phyloP scores from a whole-genome alignment of 2,888 invertebrate species.

The Orthosia cruda region DNA sequence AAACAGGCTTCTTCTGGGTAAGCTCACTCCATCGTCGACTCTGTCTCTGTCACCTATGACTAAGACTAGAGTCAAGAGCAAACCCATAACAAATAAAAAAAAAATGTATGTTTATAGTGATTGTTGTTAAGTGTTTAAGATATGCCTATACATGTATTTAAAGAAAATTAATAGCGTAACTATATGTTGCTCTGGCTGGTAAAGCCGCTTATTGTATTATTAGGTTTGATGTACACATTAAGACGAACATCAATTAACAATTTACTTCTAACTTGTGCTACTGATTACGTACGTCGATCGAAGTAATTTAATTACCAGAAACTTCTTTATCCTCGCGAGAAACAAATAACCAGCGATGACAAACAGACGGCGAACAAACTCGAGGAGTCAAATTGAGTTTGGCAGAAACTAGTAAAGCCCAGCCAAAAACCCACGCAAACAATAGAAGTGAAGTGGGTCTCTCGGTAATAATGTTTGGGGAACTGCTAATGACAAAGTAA shows the following conservation, averaged over 20 bases:
- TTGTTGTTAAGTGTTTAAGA: no score
- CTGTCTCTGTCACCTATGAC: no score
- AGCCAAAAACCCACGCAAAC: conserved; percentile 29
- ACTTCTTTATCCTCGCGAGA: conserved; percentile 23
- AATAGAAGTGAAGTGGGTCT: conserved; percentile 18
- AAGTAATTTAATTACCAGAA: conserved; percentile 50
- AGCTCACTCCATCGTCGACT: no score
- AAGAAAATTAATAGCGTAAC: no score
- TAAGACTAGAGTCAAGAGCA: no score
- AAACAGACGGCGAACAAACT: conserved; percentile 50
- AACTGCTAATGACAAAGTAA: conserved; percentile 3
- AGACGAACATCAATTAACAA: conserved; percentile 15
- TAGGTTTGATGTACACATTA: neutral
- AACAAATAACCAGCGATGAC: conserved; percentile 30
- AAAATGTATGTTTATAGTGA: no score
- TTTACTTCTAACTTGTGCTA: conserved; percentile 12
- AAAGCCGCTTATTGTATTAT: neutral
- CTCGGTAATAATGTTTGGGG: neutral
- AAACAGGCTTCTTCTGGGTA: no score
- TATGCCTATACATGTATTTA: no score
- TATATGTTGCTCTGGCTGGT: no score
- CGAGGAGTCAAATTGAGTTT: conserved; percentile 58
- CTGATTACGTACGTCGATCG: no score
- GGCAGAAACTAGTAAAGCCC: conserved; percentile 32
- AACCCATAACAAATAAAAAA: no score